Evolutionary conservation across 2,797 vertebrate species (phyloP).

Genomic region (Chiroxiphia lanceolata): DNA sequence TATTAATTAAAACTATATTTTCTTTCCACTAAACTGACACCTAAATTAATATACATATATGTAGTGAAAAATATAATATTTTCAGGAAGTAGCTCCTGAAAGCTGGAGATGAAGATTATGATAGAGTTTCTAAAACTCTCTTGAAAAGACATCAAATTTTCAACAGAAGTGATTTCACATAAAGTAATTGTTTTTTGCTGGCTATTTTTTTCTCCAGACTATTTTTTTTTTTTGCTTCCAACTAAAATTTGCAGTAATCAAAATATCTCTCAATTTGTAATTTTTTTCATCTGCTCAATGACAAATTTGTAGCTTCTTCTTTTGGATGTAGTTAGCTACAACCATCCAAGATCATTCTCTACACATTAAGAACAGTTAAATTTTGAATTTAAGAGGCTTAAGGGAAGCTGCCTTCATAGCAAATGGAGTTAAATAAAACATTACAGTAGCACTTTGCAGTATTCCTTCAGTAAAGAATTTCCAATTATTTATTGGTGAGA

Average conservation of each 20-base stretch:
- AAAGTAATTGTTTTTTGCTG: neutral
- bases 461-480: neutral
- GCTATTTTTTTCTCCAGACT: accelerated
- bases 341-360: neutral
- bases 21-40: neutral
- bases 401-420: neutral
- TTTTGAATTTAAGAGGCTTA: neutral
- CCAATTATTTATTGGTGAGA: neutral
- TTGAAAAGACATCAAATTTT: neutral
- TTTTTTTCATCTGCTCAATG: neutral
- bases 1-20: neutral
- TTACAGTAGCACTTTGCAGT: neutral
- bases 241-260: neutral
- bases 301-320: neutral
- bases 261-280: neutral
- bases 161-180: neutral
- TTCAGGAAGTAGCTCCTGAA: neutral
- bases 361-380: neutral
- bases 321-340: neutral
- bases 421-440: neutral
- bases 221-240: neutral
- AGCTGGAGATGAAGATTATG: neutral
- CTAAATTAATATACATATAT: neutral
- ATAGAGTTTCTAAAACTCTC: neutral
- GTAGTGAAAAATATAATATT: neutral